Percentiles rank a stretch among this genome's conserved stretches.
phyloP scores from a whole-genome alignment of 2,113 vertebrate species.

The Mionectes macconnelli region DNA sequence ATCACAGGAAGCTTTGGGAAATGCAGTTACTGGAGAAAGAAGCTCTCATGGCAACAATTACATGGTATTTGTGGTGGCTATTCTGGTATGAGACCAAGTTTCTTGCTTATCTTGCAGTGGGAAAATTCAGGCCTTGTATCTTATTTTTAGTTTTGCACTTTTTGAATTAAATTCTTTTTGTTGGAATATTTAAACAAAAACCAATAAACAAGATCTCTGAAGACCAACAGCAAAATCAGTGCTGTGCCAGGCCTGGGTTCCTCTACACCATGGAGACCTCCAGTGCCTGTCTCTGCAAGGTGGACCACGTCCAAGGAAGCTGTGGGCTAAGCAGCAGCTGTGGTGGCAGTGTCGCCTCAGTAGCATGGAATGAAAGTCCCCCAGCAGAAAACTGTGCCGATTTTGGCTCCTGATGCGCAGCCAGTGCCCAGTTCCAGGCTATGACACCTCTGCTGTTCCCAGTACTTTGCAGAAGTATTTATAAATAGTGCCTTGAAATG shows the following conservation, averaged over 20 bases:
- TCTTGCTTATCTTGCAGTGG: neutral
- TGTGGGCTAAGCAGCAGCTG: neutral
- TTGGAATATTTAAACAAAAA: neutral
- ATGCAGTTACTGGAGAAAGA: neutral
- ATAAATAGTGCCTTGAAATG: slow-evolving; percentile 4
- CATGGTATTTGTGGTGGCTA: neutral
- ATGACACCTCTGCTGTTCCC: neutral
- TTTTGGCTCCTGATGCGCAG: neutral
- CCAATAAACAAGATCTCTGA: neutral
- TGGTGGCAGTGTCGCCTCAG: neutral
- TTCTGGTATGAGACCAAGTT: neutral
- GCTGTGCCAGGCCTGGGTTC: neutral
- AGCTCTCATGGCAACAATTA: neutral
- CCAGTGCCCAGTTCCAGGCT: neutral
- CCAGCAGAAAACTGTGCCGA: neutral
- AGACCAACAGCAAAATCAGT: rapidly evolving
- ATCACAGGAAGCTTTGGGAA: neutral
- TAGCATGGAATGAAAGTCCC: neutral
- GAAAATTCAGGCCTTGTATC: neutral
- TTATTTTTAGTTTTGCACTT: neutral
- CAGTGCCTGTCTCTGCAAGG: neutral
- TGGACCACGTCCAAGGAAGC: neutral
- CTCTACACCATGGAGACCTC: neutral
- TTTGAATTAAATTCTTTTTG: neutral
- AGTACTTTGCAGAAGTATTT: neutral